Percentiles rank a stretch among this genome's conserved stretches.
Conservation (phyloP, 2,113 vertebrate genomes). For the Dipodomys spectabilis region DNA sequence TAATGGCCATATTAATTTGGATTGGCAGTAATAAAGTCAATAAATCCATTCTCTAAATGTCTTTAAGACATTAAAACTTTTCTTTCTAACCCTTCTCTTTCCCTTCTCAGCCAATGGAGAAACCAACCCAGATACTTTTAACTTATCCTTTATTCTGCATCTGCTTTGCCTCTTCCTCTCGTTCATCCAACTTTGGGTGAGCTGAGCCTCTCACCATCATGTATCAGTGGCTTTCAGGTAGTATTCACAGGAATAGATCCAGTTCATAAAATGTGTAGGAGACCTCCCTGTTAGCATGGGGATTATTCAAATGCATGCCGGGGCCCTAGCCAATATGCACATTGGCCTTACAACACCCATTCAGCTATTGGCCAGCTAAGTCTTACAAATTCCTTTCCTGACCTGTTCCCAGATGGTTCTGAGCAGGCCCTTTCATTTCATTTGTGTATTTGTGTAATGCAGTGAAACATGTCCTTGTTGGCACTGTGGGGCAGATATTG, state of each 20-base stretch:
- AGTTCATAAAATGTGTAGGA: conserved; percentile 51
- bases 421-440: conserved; percentile 60
- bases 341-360: conserved; percentile 54
- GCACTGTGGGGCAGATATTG: conserved; percentile 46
- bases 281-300: conserved; percentile 24
- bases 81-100: background rate
- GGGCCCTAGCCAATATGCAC: background rate
- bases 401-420: conserved; percentile 64
- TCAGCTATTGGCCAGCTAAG: conserved; percentile 45
- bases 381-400: conserved; percentile 55
- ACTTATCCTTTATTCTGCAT: background rate
- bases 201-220: background rate
- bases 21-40: background rate
- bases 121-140: background rate
- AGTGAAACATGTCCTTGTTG: conserved; percentile 66
- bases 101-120: background rate
- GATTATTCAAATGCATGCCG: conserved; percentile 39
- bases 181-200: conserved; percentile 4
- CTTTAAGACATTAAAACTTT: background rate
- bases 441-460: conserved; percentile 70
- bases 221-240: background rate
- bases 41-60: background rate
- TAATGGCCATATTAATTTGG: background rate
- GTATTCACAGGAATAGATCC: background rate
- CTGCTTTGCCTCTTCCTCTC: conserved; percentile 10